A percentile compares a stretch with the other conserved stretches of the same genome.
Conservation (phyloP, 2,797 vertebrate genomes). For the Dipus sagitta region DNA sequence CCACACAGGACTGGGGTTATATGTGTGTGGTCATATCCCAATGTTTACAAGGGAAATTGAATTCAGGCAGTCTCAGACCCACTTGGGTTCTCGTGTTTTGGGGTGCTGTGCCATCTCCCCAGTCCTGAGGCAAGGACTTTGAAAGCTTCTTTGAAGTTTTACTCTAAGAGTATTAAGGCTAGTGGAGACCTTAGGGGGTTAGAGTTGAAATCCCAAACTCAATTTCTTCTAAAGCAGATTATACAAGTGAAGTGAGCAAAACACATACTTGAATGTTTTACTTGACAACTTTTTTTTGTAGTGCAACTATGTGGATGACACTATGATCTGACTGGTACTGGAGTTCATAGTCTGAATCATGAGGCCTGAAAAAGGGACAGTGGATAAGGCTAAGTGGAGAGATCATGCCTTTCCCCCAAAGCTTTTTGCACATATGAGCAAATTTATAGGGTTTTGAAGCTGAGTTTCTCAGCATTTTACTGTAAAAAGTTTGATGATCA, state of each 20-base stretch:
- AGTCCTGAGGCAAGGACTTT: background rate
- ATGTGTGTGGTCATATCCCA: too few relatives aligned
- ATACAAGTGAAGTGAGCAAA: background rate
- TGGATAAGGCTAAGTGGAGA: background rate
- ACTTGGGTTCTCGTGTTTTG: too few relatives aligned
- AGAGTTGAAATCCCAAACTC: background rate
- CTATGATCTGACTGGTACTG: background rate
- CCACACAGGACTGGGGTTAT: too few relatives aligned
- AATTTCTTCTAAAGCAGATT: background rate
- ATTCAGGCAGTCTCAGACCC: too few relatives aligned
- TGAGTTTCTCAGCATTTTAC: background rate
- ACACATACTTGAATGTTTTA: background rate
- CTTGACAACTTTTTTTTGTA: conserved; percentile 5
- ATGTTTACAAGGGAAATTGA: too few relatives aligned
- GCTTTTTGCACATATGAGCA: background rate
- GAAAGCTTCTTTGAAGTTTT: conserved; percentile 25
- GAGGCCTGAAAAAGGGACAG: background rate
- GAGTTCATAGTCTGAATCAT: background rate
- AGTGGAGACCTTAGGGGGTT: background rate
- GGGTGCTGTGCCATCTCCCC: too few relatives aligned
- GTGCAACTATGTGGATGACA: background rate
- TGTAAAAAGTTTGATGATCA: conserved; percentile 13
- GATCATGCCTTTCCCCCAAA: background rate
- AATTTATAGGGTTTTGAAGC: background rate
- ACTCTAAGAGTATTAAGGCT: background rate